A percentile compares a stretch with the other conserved stretches of the same genome.
Evolutionary conservation across 2,113 vertebrate genomes (phyloP).

Genomic region (Meriones unguiculatus): DNA sequence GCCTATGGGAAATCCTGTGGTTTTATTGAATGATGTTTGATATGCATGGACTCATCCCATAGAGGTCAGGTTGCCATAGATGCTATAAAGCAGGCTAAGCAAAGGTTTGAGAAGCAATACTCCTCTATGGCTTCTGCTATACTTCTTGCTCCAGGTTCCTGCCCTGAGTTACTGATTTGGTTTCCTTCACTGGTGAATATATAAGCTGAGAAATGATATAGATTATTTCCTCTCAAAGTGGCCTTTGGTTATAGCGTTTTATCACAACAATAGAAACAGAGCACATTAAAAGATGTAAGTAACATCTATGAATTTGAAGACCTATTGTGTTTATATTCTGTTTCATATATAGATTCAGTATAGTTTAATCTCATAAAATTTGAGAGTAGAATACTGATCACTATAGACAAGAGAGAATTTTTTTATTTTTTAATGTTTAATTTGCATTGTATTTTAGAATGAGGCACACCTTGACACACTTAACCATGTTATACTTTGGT

Average conservation of each 20-base stretch:
- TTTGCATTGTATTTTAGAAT: too few species aligned
- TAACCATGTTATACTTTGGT: too few species aligned
- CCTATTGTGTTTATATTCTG: not conserved
- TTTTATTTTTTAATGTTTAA: too few species aligned
- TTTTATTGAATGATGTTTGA: not conserved
- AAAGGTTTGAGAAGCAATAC: not conserved
- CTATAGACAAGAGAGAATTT: not conserved
- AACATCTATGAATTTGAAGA: not conserved
- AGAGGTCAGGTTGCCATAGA: too few species aligned
- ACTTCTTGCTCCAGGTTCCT: not conserved
- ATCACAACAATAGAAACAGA: not conserved
- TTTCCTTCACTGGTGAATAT: not conserved
- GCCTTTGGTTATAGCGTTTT: not conserved
- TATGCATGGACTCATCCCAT: not conserved
- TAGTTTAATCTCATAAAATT: not conserved
- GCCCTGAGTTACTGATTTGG: not conserved
- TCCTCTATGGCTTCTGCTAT: not conserved
- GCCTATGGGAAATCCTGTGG: not conserved
- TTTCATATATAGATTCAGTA: not conserved
- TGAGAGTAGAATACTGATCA: not conserved
- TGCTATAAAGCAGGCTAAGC: not conserved
- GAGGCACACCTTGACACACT: too few species aligned
- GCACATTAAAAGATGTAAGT: not conserved
- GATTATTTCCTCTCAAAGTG: not conserved
- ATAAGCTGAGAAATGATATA: not conserved